These are phyloP conservation scores for Albula goreensis DNA, from an alignment of 2,113 vertebrate genomes.

Conservation along the genomic window DNA sequence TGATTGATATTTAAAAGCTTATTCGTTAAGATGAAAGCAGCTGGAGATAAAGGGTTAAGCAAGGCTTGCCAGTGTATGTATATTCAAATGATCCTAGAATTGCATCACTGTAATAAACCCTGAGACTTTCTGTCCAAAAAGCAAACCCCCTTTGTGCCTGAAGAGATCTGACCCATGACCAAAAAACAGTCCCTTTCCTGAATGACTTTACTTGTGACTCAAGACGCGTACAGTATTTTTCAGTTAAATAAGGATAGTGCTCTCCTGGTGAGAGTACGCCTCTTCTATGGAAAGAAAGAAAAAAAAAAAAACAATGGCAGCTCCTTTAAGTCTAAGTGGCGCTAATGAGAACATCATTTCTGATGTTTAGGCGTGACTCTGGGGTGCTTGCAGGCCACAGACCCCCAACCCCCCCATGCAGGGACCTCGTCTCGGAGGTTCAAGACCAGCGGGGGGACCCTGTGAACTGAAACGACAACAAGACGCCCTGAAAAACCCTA, in stretches of 20 bases:
- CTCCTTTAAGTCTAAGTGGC: slow-evolving; percentile 59
- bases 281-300: slow-evolving; percentile 34
- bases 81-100: background rate
- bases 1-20: slow-evolving; percentile 19
- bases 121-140: background rate
- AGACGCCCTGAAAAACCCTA: slow-evolving; percentile 57
- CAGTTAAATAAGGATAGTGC: background rate
- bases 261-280: background rate
- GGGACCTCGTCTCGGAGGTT: slow-evolving; percentile 34
- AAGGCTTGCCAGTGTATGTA: background rate
- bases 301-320: slow-evolving; percentile 44
- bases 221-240: background rate
- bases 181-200: background rate
- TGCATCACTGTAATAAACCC: background rate
- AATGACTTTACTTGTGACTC: background rate
- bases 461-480: slow-evolving; percentile 50
- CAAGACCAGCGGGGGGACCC: slow-evolving; percentile 24
- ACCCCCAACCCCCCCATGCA: slow-evolving; percentile 34
- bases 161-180: background rate
- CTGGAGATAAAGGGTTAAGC: background rate
- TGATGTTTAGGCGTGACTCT: slow-evolving; percentile 25
- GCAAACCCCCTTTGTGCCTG: background rate
- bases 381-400: slow-evolving; percentile 1
- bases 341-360: slow-evolving; percentile 58
- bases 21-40: slow-evolving; percentile 10